These are phyloP conservation scores for Sinonovacula constricta DNA, from an alignment of 1,140 invertebrate species.

Conservation along the genomic window DNA sequence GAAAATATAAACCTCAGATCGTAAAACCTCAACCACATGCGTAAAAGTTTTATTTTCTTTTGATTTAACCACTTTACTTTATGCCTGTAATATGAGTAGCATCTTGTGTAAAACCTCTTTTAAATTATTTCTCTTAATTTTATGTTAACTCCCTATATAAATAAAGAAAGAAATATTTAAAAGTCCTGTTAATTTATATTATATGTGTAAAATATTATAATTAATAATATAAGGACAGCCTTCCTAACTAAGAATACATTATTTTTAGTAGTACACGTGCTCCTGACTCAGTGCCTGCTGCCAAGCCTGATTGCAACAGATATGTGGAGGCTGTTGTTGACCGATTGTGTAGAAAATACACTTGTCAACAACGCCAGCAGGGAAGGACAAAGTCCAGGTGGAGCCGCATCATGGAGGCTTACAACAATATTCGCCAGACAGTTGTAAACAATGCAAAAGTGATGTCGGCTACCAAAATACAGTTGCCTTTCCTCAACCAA, in stretches of 20 bases:
- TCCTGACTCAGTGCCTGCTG: constrained; percentile 8
- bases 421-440: constrained; percentile 5
- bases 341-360: background rate
- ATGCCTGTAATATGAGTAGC: background rate
- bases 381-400: background rate
- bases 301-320: constrained; percentile 11
- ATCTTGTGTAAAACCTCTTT: background rate
- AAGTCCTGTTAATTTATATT: too few relatives aligned
- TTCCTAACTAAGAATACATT: too few relatives aligned
- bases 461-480: background rate
- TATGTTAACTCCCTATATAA: background rate
- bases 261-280: constrained; percentile 5
- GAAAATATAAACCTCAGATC: background rate
- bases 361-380: background rate
- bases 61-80: background rate
- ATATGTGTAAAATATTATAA: too few relatives aligned
- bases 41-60: background rate
- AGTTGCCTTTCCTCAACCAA: constrained; percentile 6
- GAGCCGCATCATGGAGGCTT: constrained; percentile 7
- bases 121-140: background rate
- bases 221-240: background rate
- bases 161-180: too few relatives aligned
- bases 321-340: constrained; percentile 12
- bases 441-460: background rate
- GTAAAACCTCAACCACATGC: background rate